Conservation (phyloP, 2,113 vertebrate genomes). For the Misgurnus anguillicaudatus region DNA sequence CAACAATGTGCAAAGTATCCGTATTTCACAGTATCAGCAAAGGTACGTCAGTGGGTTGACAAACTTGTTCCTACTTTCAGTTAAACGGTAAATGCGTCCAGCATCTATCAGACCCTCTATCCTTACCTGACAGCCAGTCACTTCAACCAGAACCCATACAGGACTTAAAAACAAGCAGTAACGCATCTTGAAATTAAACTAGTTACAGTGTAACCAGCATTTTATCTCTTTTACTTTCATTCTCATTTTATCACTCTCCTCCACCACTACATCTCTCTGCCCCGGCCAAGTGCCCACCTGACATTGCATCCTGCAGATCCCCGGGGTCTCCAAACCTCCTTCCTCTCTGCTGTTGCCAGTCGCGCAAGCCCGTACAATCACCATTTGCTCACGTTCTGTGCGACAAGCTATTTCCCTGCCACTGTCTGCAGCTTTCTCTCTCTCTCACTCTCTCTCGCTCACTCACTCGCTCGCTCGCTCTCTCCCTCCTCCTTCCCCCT, state of each 20-base stretch:
- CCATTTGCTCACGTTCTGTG: slow-evolving; percentile 46
- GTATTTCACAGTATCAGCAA: not conserved
- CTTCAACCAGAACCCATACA: not conserved
- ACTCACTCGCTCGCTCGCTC: slow-evolving; percentile 46
- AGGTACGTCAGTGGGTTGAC: slow-evolving; percentile 9
- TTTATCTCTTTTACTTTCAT: slow-evolving; percentile 32
- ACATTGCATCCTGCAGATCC: slow-evolving; percentile 55
- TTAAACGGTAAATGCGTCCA: not conserved
- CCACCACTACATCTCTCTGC: slow-evolving; percentile 43
- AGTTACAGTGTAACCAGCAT: not conserved
- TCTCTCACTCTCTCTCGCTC: slow-evolving; percentile 48
- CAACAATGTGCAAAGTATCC: not conserved
- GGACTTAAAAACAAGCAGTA: slow-evolving; percentile 11
- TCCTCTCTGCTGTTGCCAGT: slow-evolving; percentile 55
- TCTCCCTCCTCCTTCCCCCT: slow-evolving; percentile 9
- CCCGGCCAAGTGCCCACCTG: slow-evolving; percentile 62
- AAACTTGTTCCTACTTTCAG: not conserved
- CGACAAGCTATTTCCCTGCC: slow-evolving; percentile 55
- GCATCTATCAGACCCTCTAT: not conserved
- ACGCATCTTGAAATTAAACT: not conserved
- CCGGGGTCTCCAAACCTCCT: slow-evolving; percentile 54
- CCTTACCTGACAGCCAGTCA: not conserved
- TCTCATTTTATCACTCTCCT: not conserved
- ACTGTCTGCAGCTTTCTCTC: slow-evolving; percentile 54
- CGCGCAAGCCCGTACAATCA: slow-evolving; percentile 50